Evolutionary conservation across 2,113 vertebrate genomes (phyloP), one percentile per base, ranked within the genome.

Genomic region (Perca flavescens): DNA sequence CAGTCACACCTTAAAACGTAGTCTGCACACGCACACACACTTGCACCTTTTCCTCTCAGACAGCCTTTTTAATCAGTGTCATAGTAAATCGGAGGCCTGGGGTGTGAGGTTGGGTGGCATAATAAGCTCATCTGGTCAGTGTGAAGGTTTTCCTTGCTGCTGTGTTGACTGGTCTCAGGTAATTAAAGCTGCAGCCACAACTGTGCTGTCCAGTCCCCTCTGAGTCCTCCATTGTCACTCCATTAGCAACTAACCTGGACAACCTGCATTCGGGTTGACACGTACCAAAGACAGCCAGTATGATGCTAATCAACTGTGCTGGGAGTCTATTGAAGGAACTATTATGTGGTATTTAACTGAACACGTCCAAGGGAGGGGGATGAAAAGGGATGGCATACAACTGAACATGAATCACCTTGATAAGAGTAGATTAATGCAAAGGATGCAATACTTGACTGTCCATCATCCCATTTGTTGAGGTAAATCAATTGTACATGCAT

Each of bases 1-100:
- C 28, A 74, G 54, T 65, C 64, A 40, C 16, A n/a, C 36, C 62
- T 47, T 67, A 7, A 67, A n/a, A 43, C 31, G 14, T 54, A 43
- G 25, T 66, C 47, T 68, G 10, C 60, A 64, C 69, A 70, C n/a
- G 47, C 16, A 36, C 28, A 34, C 61, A 57, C 52, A 52, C 28
- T 21, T 56, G 21, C 54, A 34, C 47, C 31, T 46, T 74, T 78
- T 62, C 31, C 62, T 74, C 67, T 11, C 40, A 40, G 75, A 85
- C 53, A 78, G 36, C 81, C 86, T 86, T 88, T 84, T 91, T 92
- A 89, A 91, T 94, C 86, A 90, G 84, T 87, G 91, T 94, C 84
- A 88, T 54, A 82, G 84, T 95, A 93, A 92, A 92, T 94, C 89
- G 88, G 86, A 85, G 72, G 47, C 82, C 21, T 54, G 63, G 50